These are phyloP conservation scores for Drosophila neotestacea DNA, from an alignment of 2,888 invertebrate species.

Conservation along the genomic window DNA sequence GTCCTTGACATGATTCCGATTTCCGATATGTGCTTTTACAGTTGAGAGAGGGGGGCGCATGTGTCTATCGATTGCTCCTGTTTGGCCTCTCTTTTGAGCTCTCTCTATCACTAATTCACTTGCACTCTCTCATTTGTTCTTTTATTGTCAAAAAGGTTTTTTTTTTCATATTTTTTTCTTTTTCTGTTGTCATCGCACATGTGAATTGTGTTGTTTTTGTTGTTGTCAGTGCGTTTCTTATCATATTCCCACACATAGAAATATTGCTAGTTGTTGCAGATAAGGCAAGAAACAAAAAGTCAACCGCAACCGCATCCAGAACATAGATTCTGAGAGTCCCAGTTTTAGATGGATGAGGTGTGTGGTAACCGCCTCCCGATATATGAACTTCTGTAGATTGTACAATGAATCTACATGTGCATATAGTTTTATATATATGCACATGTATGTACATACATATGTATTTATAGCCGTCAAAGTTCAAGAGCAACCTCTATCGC, in stretches of 20 bases:
- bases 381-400: background rate
- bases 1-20: conserved; percentile 58
- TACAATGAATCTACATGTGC: background rate
- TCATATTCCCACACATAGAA: conserved; percentile 42
- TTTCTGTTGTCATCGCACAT: conserved; percentile 27
- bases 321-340: conserved; percentile 1
- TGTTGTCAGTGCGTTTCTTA: conserved; percentile 27
- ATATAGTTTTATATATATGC: conserved; percentile 17
- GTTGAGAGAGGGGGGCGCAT: background rate
- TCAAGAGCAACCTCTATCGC: conserved; percentile 59
- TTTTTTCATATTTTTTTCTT: conserved; percentile 22
- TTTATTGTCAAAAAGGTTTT: conserved; percentile 33
- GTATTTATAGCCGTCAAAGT: conserved; percentile 56
- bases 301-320: conserved; percentile 19
- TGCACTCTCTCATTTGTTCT: background rate
- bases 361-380: conserved; percentile 32
- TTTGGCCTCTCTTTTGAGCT: conserved; percentile 6
- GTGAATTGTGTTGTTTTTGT: conserved; percentile 26
- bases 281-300: conserved; percentile 20
- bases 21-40: conserved; percentile 34
- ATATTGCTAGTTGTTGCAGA: conserved; percentile 15
- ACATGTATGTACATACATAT: background rate
- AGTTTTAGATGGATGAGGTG: conserved; percentile 22
- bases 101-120: conserved; percentile 3
- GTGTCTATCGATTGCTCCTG: conserved; percentile 50